phyloP scores from a whole-genome alignment of 2,888 invertebrate species.

The Drosophila prolongata region DNA sequence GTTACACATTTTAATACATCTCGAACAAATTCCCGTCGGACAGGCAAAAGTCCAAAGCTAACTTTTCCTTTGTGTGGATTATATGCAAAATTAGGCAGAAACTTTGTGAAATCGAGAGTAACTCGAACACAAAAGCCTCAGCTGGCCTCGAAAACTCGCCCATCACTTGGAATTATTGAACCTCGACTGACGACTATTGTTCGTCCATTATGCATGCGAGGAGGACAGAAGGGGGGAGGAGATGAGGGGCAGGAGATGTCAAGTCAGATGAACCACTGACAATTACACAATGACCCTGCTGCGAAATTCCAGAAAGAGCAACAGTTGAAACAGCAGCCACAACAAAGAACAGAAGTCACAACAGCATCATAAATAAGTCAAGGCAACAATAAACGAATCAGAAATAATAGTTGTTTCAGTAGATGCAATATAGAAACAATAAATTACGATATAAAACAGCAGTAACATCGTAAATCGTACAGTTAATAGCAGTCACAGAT shows the following conservation, averaged over 20 bases:
- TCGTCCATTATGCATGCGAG: conserved; percentile 23
- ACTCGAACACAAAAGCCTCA: conserved; percentile 24
- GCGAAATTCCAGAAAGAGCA: conserved; percentile 7
- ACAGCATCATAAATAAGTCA: not conserved
- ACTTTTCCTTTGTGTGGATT: conserved; percentile 22
- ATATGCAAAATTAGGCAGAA: conserved; percentile 46
- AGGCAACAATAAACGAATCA: conserved; percentile 19
- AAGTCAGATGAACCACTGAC: conserved; percentile 16
- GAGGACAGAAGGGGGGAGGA: not conserved
- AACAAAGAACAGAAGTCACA: conserved; percentile 8
- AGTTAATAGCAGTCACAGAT: not conserved
- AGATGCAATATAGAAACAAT: not conserved
- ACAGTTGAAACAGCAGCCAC: conserved; percentile 14
- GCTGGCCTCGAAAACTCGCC: conserved; percentile 7
- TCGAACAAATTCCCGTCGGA: conserved; percentile 20
- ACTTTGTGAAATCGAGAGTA: conserved; percentile 24
- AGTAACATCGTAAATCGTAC: conserved; percentile 18
- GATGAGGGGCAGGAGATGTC: not conserved
- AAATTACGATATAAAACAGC: not conserved
- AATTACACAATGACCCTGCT: conserved; percentile 21
- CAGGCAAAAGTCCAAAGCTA: not conserved
- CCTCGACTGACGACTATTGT: conserved; percentile 33
- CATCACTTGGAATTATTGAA: conserved; percentile 33
- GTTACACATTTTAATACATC: conserved; percentile 34
- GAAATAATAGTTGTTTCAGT: not conserved